Conservation (phyloP, 2,888 invertebrate species). For the Anticlea derivata region DNA sequence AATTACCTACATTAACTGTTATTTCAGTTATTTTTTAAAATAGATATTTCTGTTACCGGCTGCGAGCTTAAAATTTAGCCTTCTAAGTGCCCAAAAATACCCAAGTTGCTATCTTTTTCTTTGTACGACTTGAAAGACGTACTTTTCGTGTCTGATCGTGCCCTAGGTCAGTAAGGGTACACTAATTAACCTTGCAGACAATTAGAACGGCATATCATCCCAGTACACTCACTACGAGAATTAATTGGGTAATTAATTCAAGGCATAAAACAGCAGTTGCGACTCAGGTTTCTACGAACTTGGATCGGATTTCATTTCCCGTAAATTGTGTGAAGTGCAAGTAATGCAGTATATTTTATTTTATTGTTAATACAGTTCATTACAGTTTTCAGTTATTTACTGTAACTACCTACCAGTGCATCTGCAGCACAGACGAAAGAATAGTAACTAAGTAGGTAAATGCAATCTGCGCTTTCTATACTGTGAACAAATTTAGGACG, state of each 20-base stretch:
- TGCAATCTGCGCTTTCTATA: not conserved
- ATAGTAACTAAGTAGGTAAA: not conserved
- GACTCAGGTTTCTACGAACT: slow-evolving; percentile 55
- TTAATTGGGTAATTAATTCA: slow-evolving; percentile 40
- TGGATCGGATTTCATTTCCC: slow-evolving; percentile 57
- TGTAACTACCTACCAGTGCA: slow-evolving; percentile 18
- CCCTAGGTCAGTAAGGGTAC: not conserved
- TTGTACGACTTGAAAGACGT: too few relatives aligned
- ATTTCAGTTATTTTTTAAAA: too few relatives aligned
- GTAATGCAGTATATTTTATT: slow-evolving; percentile 38
- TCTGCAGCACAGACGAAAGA: not conserved
- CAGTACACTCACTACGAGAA: slow-evolving; percentile 24
- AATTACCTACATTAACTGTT: too few relatives aligned
- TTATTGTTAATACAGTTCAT: slow-evolving; percentile 42
- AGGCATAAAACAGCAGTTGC: slow-evolving; percentile 34
- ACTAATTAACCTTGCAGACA: slow-evolving; percentile 30
- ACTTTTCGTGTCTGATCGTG: not conserved
- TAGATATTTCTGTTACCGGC: too few relatives aligned
- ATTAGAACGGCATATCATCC: slow-evolving; percentile 31
- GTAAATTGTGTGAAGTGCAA: slow-evolving; percentile 43
- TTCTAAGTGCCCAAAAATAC: too few relatives aligned
- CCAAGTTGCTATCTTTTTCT: too few relatives aligned
- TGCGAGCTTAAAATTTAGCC: too few relatives aligned
- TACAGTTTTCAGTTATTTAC: too few relatives aligned
- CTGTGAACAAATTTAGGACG: not conserved